These are phyloP conservation scores for Varanus komodoensis DNA, from an alignment of 2,113 vertebrate species.

Conservation along the genomic window DNA sequence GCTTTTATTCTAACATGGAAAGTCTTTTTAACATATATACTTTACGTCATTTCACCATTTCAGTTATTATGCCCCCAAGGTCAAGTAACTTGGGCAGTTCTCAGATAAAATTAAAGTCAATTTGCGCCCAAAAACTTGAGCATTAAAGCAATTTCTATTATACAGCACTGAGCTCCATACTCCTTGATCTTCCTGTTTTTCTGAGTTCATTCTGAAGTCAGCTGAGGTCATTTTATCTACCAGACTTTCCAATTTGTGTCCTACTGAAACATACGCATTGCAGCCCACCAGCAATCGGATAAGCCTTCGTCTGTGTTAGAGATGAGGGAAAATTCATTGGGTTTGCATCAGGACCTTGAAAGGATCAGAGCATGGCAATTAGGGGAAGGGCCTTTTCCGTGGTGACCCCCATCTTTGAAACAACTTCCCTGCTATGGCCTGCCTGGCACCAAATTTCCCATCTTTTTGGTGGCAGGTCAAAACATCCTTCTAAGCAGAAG, in stretches of 20 bases:
- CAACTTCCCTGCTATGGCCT: no score
- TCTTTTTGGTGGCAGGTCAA: no score
- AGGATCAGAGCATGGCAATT: no score
- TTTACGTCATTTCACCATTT: background rate
- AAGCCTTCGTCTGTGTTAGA: no score
- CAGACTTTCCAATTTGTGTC: background rate
- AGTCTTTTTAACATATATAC: background rate
- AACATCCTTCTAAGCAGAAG: no score
- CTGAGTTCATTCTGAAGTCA: background rate
- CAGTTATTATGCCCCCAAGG: background rate
- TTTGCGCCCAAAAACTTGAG: background rate
- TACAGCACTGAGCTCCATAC: background rate
- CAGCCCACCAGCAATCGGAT: no score
- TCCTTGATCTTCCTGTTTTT: background rate
- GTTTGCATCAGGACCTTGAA: no score
- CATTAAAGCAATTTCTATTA: background rate
- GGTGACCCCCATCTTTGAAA: no score
- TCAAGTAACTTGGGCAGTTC: background rate
- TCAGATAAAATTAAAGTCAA: slow-evolving; percentile 1
- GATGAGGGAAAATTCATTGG: no score
- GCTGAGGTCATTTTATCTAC: background rate
- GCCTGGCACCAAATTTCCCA: no score
- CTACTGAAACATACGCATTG: no score
- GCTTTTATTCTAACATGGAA: background rate
- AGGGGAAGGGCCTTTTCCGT: no score